Base-by-base conservation (phyloP, 2,888 invertebrate species). In the Brachyopa scutellaris region DNA sequence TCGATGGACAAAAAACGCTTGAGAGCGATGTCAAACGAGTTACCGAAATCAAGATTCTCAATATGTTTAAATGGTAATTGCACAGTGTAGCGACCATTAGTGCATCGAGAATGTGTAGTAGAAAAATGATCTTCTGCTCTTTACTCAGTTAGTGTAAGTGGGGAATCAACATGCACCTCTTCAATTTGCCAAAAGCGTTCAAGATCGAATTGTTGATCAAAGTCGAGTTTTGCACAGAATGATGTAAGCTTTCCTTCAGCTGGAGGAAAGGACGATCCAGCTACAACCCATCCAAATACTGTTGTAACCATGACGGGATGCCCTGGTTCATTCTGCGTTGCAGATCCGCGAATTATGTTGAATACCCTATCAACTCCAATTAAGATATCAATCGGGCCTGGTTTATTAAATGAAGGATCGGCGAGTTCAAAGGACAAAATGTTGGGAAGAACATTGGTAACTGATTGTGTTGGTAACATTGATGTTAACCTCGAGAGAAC, bases 61-160 rank as follows among this genome's bases (percentile, higher is more conserved):
- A 55, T n/a, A n/a, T 47, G 31, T 61, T 77, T 76, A 11, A 76
- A 69, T 64, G 82, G 73, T 17, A 61, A 61, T 38, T 73, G 33
- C 3, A 67, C 73, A 42, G 67, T 47, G 26, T 64, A 73, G 1
- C 36, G 59, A 7, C 79, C 73, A 29, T 66, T 13, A 7, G 2
- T 13, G 15, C 47, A 42, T 42, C 69, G 29, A 7, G 51, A 26
- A 36, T 62, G 26, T n/a, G 67, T 77, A 7, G 42, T 38, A 2
- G 61, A 19, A 31, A 76, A 83, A 61, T 67, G 53, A 8, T n/a
- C n/a, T n/a, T 31, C n/a, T 31, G 38, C 29, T 15, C 17, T 15
- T 19, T 53, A 17, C 2, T 36, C 31, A 19, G 19, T 11, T 33
- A 53, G 1, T 7, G 53, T 33, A 2, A 53, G 7, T 7, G 33